Conservation (phyloP, 37 sponge, comb jelly and placozoan species). For the Lycopodina hypogea region DNA sequence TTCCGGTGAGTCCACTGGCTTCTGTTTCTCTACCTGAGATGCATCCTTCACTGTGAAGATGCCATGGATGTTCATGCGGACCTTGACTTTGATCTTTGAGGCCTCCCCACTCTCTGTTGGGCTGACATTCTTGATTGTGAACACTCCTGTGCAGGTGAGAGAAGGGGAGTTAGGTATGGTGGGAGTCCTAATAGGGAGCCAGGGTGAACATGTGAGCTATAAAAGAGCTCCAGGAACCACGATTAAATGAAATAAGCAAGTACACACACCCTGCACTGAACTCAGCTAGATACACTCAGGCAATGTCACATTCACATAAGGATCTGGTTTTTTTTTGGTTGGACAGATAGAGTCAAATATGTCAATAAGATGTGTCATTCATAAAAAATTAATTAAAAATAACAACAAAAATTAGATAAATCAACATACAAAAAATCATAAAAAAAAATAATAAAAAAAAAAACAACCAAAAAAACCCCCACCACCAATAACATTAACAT, state of each 20-base stretch:
- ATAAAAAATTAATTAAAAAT: no score
- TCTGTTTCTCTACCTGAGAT: slow-evolving; percentile 65
- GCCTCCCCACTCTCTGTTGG: slow-evolving; percentile 81
- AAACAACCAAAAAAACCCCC: no score
- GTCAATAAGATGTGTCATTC: no score
- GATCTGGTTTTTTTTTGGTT: no score
- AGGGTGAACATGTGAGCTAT: not conserved
- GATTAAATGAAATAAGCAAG: no score
- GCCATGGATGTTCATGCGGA: slow-evolving; percentile 86
- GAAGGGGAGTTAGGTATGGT: not conserved
- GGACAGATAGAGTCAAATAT: no score
- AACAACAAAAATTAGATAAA: no score
- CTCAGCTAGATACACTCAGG: not conserved
- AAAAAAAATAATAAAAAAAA: no score
- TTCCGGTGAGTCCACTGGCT: slow-evolving; percentile 5
- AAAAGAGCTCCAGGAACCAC: no score
- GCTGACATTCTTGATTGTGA: slow-evolving; percentile 70
- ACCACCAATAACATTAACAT: no score
- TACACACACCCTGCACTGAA: not conserved
- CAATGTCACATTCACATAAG: no score
- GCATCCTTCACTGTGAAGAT: slow-evolving; percentile 76
- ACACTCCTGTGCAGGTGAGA: slow-evolving; percentile 50
- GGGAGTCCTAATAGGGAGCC: not conserved
- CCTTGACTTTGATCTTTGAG: slow-evolving; percentile 92
- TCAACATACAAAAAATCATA: no score